Base-by-base conservation (phyloP, 30 jellyfish, hydroid and myxozoan genomes). In the Aurelia sp. region DNA sequence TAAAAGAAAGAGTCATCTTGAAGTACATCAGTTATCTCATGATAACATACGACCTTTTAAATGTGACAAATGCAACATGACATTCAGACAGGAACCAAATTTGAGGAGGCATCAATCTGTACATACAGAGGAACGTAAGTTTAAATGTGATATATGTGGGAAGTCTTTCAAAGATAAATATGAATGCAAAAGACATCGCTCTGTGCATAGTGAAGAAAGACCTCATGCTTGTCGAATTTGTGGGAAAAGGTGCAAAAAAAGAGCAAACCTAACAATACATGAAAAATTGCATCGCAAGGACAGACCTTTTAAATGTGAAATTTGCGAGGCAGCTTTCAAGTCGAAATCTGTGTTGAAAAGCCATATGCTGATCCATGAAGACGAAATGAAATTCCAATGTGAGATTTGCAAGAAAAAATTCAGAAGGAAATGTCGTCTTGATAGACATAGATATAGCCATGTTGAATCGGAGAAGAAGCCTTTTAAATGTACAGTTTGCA, bases 41-140 rank as follows among this genome's bases (percentile, higher is more conserved):
- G 69, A 59, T 4, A 12, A 21, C 10, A n/a, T 59, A 59, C 69
- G 69, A 13, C 69, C 69, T 59, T 21, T 18, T 59, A 13, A 59
- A 59, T 59, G 69, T 59, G 69, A 59, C 24, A 59, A 18, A 3
- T 59, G 69, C 13, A 35, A 21, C 24, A 59, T 59, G 69, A 59
- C 69, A 21, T 59, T 59, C 33, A 59, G 33, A 18, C 69, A 59
- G 16, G 16, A 59, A 18, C 33, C 69, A 5, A 59, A 59, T 59
- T 21, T 59, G 33, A n/a, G 3, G 2, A 59, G 69, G 33, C 69
- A 59, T 30, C 69, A 59, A 59, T 18, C 69, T 21, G 69, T 59
- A 35, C 69, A 59, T 59, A 18, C 69, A 13, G 69, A 59, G 13
- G 69, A 59, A 21, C 69, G 69, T 59, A 59, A 59, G 6, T 59